A percentile compares a stretch with the other conserved stretches of the same genome.
Conservation (phyloP, 2,113 vertebrate genomes). For the Vulpes lagopus region DNA sequence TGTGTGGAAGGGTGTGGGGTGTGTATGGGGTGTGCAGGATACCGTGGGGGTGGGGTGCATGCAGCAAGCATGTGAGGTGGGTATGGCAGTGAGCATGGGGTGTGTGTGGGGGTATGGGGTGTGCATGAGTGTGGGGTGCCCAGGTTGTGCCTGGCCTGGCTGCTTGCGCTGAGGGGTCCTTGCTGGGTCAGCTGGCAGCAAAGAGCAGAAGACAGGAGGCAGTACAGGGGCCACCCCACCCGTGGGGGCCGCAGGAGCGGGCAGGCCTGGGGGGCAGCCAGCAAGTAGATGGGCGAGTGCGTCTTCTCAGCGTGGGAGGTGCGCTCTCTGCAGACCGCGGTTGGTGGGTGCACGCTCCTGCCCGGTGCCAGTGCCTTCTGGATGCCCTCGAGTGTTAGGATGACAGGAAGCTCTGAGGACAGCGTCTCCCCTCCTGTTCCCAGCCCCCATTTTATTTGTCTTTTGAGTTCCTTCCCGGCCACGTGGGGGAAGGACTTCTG, state of each 20-base stretch:
- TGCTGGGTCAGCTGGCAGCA: fast-evolving
- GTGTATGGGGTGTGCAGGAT: too few species aligned
- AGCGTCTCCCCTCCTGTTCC: constrained; percentile 18
- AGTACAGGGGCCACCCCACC: fast-evolving
- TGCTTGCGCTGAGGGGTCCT: fast-evolving
- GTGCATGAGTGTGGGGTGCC: neutral
- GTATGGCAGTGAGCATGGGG: too few species aligned
- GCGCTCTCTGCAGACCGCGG: neutral
- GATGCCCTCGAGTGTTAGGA: neutral
- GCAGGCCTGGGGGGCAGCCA: fast-evolving
- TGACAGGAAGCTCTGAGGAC: constrained; percentile 46
- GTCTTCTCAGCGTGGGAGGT: fast-evolving
- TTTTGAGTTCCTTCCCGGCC: constrained; percentile 65
- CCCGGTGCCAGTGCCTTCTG: constrained; percentile 14
- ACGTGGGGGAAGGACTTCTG: constrained; percentile 66
- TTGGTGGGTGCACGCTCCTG: neutral
- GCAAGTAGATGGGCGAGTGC: fast-evolving
- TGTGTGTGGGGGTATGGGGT: neutral
- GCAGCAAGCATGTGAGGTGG: too few species aligned
- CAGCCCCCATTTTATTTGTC: constrained; percentile 69
- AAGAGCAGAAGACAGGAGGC: neutral
- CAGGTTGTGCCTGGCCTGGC: too few species aligned
- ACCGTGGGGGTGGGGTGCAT: too few species aligned
- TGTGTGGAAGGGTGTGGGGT: too few species aligned
- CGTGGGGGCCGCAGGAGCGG: fast-evolving